Percentiles rank a stretch among this genome's conserved stretches.
phyloP scores from a whole-genome alignment of 2,113 vertebrate species.

The Neolamprologus tretocephalus region DNA sequence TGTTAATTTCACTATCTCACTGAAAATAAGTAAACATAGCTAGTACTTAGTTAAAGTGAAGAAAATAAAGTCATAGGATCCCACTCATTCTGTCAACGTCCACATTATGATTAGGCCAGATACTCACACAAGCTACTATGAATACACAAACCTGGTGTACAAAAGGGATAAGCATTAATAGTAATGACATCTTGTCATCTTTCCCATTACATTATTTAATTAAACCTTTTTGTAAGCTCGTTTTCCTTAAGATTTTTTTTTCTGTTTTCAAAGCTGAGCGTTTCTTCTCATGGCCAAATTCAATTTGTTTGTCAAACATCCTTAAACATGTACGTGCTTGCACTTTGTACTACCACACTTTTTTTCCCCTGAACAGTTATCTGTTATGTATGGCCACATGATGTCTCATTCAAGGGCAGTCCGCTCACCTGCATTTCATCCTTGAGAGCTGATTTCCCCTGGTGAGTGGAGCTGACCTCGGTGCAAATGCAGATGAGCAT shows the following conservation, averaged over 20 bases:
- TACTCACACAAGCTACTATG: background rate
- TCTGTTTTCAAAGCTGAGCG: background rate
- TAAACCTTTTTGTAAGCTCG: background rate
- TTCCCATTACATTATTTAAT: background rate
- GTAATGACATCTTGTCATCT: background rate
- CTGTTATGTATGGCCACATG: conserved; percentile 12
- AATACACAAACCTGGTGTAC: background rate
- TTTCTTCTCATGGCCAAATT: conserved; percentile 26
- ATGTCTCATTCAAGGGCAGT: conserved; percentile 44
- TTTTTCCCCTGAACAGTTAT: background rate
- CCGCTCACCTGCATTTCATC: conserved; percentile 34
- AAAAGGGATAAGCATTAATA: background rate
- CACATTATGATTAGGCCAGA: background rate
- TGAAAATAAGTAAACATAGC: background rate
- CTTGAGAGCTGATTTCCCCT: conserved; percentile 2
- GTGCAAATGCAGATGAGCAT: conserved; percentile 58
- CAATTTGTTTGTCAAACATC: conserved; percentile 24
- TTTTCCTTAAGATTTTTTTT: background rate
- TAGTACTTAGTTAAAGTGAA: conserved; percentile 13
- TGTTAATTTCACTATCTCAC: background rate
- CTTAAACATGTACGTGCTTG: background rate
- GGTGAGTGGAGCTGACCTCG: conserved; percentile 46
- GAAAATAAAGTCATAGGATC: background rate
- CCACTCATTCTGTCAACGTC: background rate
- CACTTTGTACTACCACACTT: background rate